Evolutionary conservation across 2,888 invertebrate genomes (phyloP).

Genomic region (Drosophila hawaiiensis): DNA sequence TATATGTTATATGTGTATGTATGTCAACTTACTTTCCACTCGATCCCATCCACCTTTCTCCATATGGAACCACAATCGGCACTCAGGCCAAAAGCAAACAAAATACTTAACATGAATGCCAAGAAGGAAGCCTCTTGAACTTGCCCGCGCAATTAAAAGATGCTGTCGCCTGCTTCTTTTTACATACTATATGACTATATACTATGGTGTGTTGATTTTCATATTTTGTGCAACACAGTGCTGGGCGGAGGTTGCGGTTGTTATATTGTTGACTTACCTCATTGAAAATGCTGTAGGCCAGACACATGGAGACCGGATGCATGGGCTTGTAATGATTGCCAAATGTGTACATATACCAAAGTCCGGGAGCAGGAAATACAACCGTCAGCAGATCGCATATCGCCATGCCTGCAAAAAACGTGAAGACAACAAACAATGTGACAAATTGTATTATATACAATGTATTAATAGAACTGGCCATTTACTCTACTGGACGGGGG

Average conservation of each 20-base stretch:
- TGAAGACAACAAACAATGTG: background rate
- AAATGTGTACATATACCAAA: slow-evolving; percentile 96
- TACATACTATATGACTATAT: background rate
- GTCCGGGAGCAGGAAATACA: slow-evolving; percentile 95
- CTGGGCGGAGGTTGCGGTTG: slow-evolving; percentile 16
- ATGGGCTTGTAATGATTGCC: slow-evolving; percentile 94
- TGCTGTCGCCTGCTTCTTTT: background rate
- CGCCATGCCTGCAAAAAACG: slow-evolving; percentile 90
- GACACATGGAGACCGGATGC: slow-evolving; percentile 91
- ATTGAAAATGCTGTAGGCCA: slow-evolving; percentile 92
- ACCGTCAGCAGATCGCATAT: slow-evolving; percentile 97
- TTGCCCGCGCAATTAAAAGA: slow-evolving; percentile 49
- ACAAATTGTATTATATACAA: background rate
- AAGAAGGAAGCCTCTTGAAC: slow-evolving; percentile 34
- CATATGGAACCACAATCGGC: background rate
- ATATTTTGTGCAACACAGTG: slow-evolving; percentile 3
- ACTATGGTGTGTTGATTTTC: background rate
- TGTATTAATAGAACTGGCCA: background rate
- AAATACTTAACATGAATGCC: slow-evolving; percentile 14
- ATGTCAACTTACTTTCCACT: background rate
- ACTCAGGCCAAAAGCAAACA: slow-evolving; percentile 16
- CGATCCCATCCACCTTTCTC: slow-evolving; percentile 1
- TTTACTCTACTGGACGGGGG: background rate
- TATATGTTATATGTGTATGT: background rate
- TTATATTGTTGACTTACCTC: slow-evolving; percentile 87